Evolutionary conservation across 2,113 vertebrate genomes (phyloP).

Genomic region (Salvelinus alpinus): DNA sequence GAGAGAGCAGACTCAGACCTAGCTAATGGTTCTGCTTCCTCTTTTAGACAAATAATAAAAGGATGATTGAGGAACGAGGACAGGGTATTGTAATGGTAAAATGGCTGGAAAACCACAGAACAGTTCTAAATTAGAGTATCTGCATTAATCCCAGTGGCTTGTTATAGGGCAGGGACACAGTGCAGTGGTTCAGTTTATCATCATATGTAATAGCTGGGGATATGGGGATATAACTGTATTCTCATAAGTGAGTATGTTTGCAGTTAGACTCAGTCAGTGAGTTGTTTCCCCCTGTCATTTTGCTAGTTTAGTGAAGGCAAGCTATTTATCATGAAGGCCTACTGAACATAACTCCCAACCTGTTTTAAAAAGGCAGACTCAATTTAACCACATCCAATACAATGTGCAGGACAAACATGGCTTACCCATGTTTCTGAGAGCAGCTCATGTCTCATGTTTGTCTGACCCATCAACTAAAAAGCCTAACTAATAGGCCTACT

Average conservation of each 20-base stretch:
- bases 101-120: constrained; percentile 46
- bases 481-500: too few relatives aligned
- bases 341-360: constrained; percentile 41
- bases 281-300: constrained; percentile 43
- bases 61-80: constrained; percentile 4
- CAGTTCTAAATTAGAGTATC: constrained; percentile 35
- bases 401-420: not conserved
- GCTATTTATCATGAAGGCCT: constrained; percentile 10
- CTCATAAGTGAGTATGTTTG: constrained; percentile 40
- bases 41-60: constrained; percentile 56
- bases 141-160: constrained; percentile 36
- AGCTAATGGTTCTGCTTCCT: constrained; percentile 51
- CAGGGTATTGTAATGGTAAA: constrained; percentile 45
- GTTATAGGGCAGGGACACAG: constrained; percentile 33
- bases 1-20: constrained; percentile 47
- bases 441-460: too few relatives aligned
- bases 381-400: not conserved
- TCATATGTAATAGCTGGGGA: constrained; percentile 54
- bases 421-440: not conserved
- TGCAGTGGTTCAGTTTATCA: constrained; percentile 36
- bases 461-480: too few relatives aligned
- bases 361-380: constrained; percentile 6
- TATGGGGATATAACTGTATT: constrained; percentile 30
- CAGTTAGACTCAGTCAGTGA: constrained; percentile 45
- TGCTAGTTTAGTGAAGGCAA: constrained; percentile 42